A percentile compares a stretch with the other conserved stretches of the same genome.
phyloP scores from a whole-genome alignment of 92 coral and sea anemone species.

The Blastomussa wellsi region DNA sequence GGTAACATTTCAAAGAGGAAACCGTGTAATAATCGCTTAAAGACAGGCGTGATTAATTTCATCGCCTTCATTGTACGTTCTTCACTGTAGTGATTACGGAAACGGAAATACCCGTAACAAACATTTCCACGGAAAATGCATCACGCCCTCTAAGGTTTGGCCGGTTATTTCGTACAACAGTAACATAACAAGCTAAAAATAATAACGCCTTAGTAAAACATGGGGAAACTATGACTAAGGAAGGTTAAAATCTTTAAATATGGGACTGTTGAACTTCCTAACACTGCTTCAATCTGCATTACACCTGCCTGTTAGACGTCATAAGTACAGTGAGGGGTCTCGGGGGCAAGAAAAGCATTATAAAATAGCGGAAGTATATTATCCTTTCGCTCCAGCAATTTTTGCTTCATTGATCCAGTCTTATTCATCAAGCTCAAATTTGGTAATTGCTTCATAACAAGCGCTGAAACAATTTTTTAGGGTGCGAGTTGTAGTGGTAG shows the following conservation, averaged over 20 bases:
- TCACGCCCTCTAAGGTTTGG: constrained; percentile 1
- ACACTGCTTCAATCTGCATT: background rate
- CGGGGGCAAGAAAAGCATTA: background rate
- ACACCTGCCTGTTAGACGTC: background rate
- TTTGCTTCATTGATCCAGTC: too few species aligned
- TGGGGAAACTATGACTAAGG: background rate
- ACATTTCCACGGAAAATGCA: background rate
- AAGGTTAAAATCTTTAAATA: background rate
- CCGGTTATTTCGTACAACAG: background rate
- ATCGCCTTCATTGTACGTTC: too few species aligned
- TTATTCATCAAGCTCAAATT: too few species aligned
- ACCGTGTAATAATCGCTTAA: background rate
- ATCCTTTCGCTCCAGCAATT: background rate
- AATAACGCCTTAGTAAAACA: background rate
- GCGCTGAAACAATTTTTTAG: too few species aligned
- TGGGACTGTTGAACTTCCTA: background rate
- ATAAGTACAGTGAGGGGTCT: background rate
- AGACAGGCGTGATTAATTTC: background rate
- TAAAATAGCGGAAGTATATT: background rate
- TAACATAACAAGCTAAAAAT: background rate
- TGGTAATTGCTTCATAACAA: too few species aligned
- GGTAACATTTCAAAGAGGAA: background rate
- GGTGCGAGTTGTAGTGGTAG: too few species aligned
- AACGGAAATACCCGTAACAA: background rate
- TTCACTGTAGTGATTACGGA: background rate